Evolutionary conservation across 2,797 vertebrate species (phyloP).

Genomic region (Emydoidea blandingii): DNA sequence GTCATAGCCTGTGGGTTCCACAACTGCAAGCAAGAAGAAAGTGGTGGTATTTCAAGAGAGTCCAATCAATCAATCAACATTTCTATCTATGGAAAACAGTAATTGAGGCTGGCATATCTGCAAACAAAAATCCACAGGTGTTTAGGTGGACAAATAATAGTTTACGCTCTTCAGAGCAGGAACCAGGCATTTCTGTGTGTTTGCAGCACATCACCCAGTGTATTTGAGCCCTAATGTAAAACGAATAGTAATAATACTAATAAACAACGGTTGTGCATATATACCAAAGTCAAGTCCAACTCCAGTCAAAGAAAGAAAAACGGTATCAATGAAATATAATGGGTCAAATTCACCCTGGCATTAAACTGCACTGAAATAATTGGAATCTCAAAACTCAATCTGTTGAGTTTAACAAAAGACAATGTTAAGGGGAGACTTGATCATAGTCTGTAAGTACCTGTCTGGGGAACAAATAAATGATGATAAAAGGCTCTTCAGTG

Average conservation of each 20-base stretch:
- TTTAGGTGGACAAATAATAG: constrained; percentile 26
- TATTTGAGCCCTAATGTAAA: constrained; percentile 11
- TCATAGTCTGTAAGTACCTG: neutral
- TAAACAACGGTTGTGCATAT: neutral
- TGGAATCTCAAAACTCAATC: neutral
- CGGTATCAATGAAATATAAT: neutral
- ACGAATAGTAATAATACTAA: neutral
- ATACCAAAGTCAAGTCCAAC: neutral
- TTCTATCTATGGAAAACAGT: neutral
- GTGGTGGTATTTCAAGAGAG: neutral
- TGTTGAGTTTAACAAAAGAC: neutral
- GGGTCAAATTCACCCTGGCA: neutral
- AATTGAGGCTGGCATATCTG: neutral
- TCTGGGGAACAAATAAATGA: neutral
- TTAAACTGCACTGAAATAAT: neutral
- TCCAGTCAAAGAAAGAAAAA: neutral
- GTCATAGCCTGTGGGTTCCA: neutral
- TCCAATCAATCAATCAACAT: no score
- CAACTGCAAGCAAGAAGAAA: neutral
- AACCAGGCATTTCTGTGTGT: neutral
- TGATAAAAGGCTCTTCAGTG: neutral
- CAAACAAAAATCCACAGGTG: neutral
- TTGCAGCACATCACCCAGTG: constrained; percentile 18
- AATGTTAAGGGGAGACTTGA: neutral
- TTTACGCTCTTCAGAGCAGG: constrained; percentile 32